Evolutionary conservation across 2,113 vertebrate genomes (phyloP).

Genomic region (Ptilorrhoa leucosticta): DNA sequence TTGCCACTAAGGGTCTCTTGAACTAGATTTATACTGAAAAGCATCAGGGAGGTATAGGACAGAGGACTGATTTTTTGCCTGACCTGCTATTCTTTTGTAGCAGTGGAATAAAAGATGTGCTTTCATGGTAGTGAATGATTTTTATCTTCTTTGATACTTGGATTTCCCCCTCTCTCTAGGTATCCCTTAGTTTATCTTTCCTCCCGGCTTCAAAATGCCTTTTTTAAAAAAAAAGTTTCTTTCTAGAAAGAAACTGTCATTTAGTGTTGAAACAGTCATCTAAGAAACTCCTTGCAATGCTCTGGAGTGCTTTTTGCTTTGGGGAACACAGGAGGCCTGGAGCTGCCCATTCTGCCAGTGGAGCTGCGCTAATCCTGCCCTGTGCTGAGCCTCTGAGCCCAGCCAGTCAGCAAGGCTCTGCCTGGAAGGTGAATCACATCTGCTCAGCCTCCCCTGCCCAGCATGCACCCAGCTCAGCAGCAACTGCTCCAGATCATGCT

Average conservation of each 20-base stretch:
- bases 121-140: background rate
- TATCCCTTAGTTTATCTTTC: background rate
- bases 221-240: background rate
- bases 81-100: background rate
- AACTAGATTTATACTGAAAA: background rate
- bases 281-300: background rate
- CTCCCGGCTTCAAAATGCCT: background rate
- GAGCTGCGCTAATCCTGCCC: background rate
- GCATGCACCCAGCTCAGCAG: background rate
- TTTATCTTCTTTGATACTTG: background rate
- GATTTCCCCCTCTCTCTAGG: background rate
- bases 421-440: background rate
- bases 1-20: background rate
- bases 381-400: background rate
- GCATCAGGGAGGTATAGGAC: background rate
- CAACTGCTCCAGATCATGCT: background rate
- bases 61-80: background rate
- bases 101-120: background rate
- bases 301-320: background rate
- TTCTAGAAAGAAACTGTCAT: background rate
- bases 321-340: background rate
- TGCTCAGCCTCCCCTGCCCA: background rate
- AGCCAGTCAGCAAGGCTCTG: background rate
- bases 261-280: background rate
- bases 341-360: background rate